phyloP scores from a whole-genome alignment of 2,888 invertebrate species.

The Lithodes maja region DNA sequence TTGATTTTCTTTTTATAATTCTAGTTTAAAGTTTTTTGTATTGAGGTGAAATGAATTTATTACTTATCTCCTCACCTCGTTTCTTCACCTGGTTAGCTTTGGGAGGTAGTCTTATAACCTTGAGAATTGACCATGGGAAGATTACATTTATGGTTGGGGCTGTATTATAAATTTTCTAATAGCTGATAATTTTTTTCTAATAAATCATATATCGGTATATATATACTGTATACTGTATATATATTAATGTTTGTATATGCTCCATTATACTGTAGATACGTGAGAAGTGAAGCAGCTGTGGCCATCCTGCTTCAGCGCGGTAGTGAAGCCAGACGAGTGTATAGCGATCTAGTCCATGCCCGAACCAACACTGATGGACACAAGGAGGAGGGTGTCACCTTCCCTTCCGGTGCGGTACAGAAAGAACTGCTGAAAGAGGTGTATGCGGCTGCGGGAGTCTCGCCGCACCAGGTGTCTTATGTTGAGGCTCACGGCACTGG shows the following conservation, averaged over 20 bases:
- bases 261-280: conserved; percentile 81
- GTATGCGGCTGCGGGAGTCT: conserved; percentile 87
- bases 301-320: conserved; percentile 88
- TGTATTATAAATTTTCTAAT: too few relatives aligned
- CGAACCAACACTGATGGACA: conserved; percentile 94
- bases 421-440: conserved; percentile 83
- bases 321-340: conserved; percentile 84
- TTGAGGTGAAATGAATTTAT: too few relatives aligned
- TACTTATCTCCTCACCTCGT: too few relatives aligned
- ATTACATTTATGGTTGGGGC: too few relatives aligned
- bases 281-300: conserved; percentile 91
- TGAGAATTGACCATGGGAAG: too few relatives aligned
- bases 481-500: conserved; percentile 99
- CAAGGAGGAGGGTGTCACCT: conserved; percentile 93
- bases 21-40: too few relatives aligned
- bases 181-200: too few relatives aligned
- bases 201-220: not conserved
- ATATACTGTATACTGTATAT: too few relatives aligned
- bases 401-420: conserved; percentile 87
- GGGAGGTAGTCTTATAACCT: too few relatives aligned
- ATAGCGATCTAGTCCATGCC: conserved; percentile 90
- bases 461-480: conserved; percentile 89
- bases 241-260: not conserved
- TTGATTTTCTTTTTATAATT: too few relatives aligned
- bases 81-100: too few relatives aligned